Base-by-base conservation (phyloP, 1,140 invertebrate genomes). In the Plodia interpunctella region DNA sequence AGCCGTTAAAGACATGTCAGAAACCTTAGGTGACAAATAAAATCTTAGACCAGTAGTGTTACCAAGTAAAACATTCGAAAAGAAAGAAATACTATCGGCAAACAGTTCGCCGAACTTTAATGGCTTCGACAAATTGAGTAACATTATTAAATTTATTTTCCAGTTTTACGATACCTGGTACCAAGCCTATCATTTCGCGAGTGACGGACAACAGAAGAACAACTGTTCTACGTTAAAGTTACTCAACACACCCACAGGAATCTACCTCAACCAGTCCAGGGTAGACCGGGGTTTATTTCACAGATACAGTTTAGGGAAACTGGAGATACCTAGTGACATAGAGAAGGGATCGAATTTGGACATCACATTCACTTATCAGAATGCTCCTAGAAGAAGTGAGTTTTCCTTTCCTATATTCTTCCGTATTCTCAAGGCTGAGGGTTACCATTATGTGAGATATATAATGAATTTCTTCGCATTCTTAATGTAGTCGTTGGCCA, bases 91-190 rank as follows among this genome's bases (percentile, higher is more conserved):
- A n/a, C n/a, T n/a, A n/a, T n/a, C n/a, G n/a, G n/a, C n/a, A n/a
- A n/a, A n/a, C n/a, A n/a, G n/a, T n/a, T n/a, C n/a, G n/a, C n/a
- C n/a, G n/a, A n/a, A n/a, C n/a, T n/a, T n/a, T n/a, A n/a, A n/a
- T n/a, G n/a, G n/a, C n/a, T n/a, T n/a, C n/a, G n/a, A n/a, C n/a
- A n/a, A n/a, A n/a, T n/a, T n/a, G n/a, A 55, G 9, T 28, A 28
- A 28, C 3, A 9, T 28, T 9, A 5, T 28, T 28, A 9, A 9
- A 5, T 28, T 28, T 55, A n/a, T 50, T 5, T 11, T 79, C 78
- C 58, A 88, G 85, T 88, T 88, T 52, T 83, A 71, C 51, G 77
- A 76, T 0, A 82, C 76, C 67, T 88, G 85, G 85, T 78, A 81
- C 54, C 82, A 87, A 66, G 63, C 70, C 0, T 83, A 81, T 49